Base-by-base conservation (phyloP, 2,113 vertebrate genomes). In the Hydrochoerus hydrochaeris region DNA sequence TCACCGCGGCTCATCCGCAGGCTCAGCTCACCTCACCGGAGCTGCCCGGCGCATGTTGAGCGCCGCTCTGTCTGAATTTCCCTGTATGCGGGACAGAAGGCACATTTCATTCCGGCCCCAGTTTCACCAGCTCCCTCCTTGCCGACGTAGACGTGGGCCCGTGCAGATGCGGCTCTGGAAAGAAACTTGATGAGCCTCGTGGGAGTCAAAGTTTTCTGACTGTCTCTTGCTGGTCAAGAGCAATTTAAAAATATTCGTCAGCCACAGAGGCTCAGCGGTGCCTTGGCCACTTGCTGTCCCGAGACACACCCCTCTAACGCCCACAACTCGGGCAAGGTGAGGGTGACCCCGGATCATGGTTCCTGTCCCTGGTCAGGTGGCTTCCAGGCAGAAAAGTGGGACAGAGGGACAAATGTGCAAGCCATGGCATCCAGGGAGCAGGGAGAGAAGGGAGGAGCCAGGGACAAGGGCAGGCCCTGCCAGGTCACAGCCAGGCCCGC, bases 51-150 rank as follows among this genome's bases (percentile, higher is more conserved):
- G 62, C 3, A 2, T 44, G 35, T 73, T 52, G 54, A 3, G 7
- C 75, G 32, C 60, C 77, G 35, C 32, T 49, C 2, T 54, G 60
- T 4, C 57, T 57, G 52, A 22, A 24, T 69, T 67, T 84, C 90
- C 52, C 77, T 35, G 0, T 4, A 8, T 41, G 67, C 19, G 10
- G 38, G 32, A 62, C 26, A 35, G 19, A 92, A 46, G 8, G 52
- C 7, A 0, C 5, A 0, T 73, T 38, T 20, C 28, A 12, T 69
- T 44, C 32, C 4, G 41, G 22, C 6, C 9, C 24, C 12, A 32
- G 24, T n/a, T 22, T 52, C 26, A 9, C 44, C 41, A 57, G 19
- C 22, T 44, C 6, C 12, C 49, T 46, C 38, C 54, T 41, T 22
- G n/a, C 9, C 0, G 0, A 16, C 8, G 12, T 20, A 17, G 65